phyloP scores from a whole-genome alignment of 1,140 invertebrate species.

The Adoxophyes honmai region DNA sequence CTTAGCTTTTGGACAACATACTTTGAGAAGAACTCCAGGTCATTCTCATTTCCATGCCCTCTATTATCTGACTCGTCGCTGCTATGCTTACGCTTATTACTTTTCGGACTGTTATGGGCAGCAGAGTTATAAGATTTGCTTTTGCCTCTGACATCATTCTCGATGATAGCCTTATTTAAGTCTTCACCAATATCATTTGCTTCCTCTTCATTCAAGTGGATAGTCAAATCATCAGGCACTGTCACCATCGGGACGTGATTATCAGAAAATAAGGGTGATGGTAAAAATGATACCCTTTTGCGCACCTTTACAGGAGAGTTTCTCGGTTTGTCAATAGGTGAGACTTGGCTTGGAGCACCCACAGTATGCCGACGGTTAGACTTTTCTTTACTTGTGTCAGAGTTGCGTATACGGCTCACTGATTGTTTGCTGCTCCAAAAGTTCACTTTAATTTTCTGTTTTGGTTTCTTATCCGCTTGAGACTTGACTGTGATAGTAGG shows the following conservation, averaged over 20 bases:
- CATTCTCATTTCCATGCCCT: constrained; percentile 55
- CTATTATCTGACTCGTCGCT: constrained; percentile 32
- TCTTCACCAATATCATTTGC: constrained; percentile 59
- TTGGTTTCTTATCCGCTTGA: constrained; percentile 47
- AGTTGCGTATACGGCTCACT: constrained; percentile 34
- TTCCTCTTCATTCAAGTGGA: constrained; percentile 66
- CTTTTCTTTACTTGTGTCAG: constrained; percentile 33
- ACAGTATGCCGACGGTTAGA: constrained; percentile 49
- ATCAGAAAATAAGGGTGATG: constrained; percentile 60
- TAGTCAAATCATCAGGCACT: constrained; percentile 67
- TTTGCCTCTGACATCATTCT: constrained; percentile 24
- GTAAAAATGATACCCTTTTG: constrained; percentile 63
- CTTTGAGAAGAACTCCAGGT: constrained; percentile 69
- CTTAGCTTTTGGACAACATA: constrained; percentile 70
- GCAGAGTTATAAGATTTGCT: constrained; percentile 28
- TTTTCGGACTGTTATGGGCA: constrained; percentile 41
- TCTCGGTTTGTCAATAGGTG: constrained; percentile 39
- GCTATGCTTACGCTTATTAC: constrained; percentile 45
- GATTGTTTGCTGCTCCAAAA: constrained; percentile 66
- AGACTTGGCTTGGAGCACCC: constrained; percentile 25
- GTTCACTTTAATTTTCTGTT: constrained; percentile 68
- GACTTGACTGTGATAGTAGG: constrained; percentile 35
- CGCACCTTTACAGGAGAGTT: constrained; percentile 45
- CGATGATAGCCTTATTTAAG: constrained; percentile 49
- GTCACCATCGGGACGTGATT: constrained; percentile 70